phyloP scores from a whole-genome alignment of 2,888 invertebrate species.

The Dastarcus helophoroides region DNA sequence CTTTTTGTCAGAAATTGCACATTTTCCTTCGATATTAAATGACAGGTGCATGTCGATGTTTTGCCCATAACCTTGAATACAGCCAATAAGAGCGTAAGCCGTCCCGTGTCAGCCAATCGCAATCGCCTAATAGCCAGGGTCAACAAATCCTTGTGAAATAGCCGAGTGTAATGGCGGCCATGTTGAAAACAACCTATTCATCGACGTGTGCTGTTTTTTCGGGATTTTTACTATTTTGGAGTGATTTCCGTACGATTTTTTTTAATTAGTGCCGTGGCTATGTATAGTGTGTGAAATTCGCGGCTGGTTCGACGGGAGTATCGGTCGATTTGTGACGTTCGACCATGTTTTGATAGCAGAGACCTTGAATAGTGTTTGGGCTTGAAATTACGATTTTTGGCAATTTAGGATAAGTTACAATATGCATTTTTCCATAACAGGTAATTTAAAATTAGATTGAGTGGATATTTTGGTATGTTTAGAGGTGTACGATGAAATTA shows the following conservation, averaged over 20 bases:
- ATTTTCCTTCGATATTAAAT: no score
- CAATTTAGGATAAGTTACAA: slow-evolving; percentile 10
- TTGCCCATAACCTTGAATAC: slow-evolving; percentile 40
- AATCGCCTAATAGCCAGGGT: slow-evolving; percentile 34
- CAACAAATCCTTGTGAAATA: slow-evolving; percentile 42
- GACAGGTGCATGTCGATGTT: slow-evolving; percentile 39
- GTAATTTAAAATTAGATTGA: no score
- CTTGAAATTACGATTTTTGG: slow-evolving; percentile 15
- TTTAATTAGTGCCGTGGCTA: background rate
- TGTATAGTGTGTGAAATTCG: background rate
- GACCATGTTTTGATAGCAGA: slow-evolving; percentile 28
- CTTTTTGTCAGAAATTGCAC: no score
- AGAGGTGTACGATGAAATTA: no score
- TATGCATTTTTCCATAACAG: slow-evolving; percentile 9
- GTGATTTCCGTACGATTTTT: slow-evolving; percentile 2
- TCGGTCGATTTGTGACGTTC: slow-evolving; percentile 22
- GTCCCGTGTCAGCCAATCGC: slow-evolving; percentile 33
- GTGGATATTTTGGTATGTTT: no score
- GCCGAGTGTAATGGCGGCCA: slow-evolving; percentile 40
- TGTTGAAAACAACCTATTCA: slow-evolving; percentile 40
- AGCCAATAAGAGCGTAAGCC: slow-evolving; percentile 32
- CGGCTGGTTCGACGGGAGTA: slow-evolving; percentile 10
- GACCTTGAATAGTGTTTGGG: slow-evolving; percentile 38
- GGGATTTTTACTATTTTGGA: slow-evolving; percentile 21
- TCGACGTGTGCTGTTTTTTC: slow-evolving; percentile 36